phyloP scores from a whole-genome alignment of 1,140 invertebrate species.

The Agraylea sexmaculata region DNA sequence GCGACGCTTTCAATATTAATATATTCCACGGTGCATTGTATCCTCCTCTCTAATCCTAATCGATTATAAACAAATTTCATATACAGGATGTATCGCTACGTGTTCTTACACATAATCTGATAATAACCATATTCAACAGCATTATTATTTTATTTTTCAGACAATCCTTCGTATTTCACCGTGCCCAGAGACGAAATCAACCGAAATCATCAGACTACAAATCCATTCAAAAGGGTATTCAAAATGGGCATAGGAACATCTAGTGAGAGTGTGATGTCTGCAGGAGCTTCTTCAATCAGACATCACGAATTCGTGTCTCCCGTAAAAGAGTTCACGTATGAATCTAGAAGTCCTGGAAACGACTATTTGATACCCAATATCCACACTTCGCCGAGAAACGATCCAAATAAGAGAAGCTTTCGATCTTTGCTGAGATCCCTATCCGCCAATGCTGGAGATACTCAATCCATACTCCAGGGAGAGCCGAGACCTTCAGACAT shows the following conservation, averaged over 20 bases:
- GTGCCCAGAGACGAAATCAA: constrained; percentile 30
- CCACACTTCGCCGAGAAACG: constrained; percentile 30
- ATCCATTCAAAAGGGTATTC: background rate
- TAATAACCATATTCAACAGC: background rate
- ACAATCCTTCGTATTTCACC: constrained; percentile 46
- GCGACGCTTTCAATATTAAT: too few relatives aligned
- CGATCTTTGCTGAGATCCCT: constrained; percentile 37
- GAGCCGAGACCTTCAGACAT: constrained; percentile 31
- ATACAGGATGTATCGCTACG: too few relatives aligned
- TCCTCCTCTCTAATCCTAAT: too few relatives aligned
- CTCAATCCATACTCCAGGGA: constrained; percentile 35
- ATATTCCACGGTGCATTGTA: too few relatives aligned
- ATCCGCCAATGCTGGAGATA: constrained; percentile 36
- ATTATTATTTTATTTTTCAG: constrained; percentile 32
- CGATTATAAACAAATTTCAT: too few relatives aligned
- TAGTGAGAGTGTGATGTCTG: constrained; percentile 23
- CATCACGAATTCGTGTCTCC: constrained; percentile 18
- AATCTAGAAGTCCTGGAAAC: constrained; percentile 26
- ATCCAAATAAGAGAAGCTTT: constrained; percentile 33
- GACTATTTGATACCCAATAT: constrained; percentile 29
- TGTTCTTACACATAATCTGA: too few relatives aligned
- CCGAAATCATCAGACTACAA: background rate
- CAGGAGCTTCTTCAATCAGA: constrained; percentile 9
- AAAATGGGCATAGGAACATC: constrained; percentile 2
- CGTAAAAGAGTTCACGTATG: constrained; percentile 24